Percentiles rank a stretch among this genome's conserved stretches.
These are phyloP conservation scores for Spinibarbus caldwelli DNA, from an alignment of 2,797 vertebrate genomes.

Conservation along the genomic window DNA sequence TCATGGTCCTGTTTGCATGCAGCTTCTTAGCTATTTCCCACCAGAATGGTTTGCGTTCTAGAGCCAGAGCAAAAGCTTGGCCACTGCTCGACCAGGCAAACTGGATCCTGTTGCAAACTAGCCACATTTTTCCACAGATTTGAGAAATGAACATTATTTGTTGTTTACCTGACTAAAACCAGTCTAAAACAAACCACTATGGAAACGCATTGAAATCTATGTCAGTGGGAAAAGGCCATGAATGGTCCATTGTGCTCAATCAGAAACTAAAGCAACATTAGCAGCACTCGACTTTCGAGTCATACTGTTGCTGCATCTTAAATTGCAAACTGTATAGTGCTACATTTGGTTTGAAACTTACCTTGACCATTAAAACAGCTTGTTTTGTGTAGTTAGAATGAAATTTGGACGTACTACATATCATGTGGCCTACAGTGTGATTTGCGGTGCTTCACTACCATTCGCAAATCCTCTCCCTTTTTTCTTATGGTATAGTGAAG, in stretches of 20 bases:
- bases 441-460: not conserved
- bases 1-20: not conserved
- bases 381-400: not conserved
- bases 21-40: not conserved
- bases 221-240: not conserved
- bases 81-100: not conserved
- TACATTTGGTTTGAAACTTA: not conserved
- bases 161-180: not conserved
- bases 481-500: too few species aligned
- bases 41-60: not conserved
- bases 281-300: not conserved
- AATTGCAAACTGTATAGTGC: not conserved
- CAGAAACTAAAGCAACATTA: not conserved
- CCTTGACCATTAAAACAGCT: not conserved
- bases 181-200: not conserved
- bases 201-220: not conserved
- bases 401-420: not conserved
- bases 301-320: not conserved
- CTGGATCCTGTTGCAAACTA: not conserved
- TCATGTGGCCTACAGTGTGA: too few species aligned
- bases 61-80: not conserved
- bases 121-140: not conserved
- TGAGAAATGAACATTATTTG: not conserved
- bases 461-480: too few species aligned
- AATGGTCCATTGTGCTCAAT: not conserved